A percentile compares a stretch with the other conserved stretches of the same genome.
These are phyloP conservation scores for Mastomys natalensis DNA, from an alignment of 2,113 vertebrate genomes.

Conservation along the genomic window DNA sequence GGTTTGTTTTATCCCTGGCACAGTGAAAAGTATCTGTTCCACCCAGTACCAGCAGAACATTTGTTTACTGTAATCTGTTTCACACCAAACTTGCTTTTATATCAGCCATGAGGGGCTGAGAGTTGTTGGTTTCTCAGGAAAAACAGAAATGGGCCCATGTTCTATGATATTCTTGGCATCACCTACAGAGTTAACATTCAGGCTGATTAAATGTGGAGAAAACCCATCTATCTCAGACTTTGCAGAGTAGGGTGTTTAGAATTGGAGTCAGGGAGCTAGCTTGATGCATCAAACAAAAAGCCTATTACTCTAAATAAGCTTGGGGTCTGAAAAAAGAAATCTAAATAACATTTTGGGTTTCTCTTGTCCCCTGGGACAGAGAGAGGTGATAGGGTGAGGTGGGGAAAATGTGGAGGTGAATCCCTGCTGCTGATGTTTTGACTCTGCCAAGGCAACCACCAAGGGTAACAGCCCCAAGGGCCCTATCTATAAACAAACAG, in stretches of 20 bases:
- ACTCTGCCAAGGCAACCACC: slow-evolving; percentile 17
- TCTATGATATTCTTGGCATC: background rate
- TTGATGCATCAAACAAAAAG: slow-evolving; percentile 33
- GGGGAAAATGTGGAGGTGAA: background rate
- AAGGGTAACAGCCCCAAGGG: background rate
- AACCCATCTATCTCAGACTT: background rate
- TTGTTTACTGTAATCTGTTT: background rate
- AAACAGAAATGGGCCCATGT: background rate
- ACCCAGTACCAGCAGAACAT: no score
- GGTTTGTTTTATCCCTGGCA: background rate
- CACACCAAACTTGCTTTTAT: background rate
- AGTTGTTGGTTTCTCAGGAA: background rate
- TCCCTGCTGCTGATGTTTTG: background rate
- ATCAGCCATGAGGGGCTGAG: background rate
- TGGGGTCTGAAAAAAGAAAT: slow-evolving; percentile 3
- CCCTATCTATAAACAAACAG: slow-evolving; percentile 57
- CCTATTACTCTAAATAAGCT: slow-evolving; percentile 12
- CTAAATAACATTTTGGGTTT: slow-evolving; percentile 39
- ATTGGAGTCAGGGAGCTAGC: slow-evolving; percentile 30
- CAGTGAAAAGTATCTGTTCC: background rate
- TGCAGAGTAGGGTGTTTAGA: slow-evolving; percentile 42
- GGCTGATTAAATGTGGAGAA: background rate
- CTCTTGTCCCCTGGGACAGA: slow-evolving; percentile 12
- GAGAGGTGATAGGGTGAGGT: background rate
- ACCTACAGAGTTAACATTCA: background rate